A percentile compares a stretch with the other conserved stretches of the same genome.
Conservation (phyloP, 2,113 vertebrate genomes). For the Geococcyx californianus region DNA sequence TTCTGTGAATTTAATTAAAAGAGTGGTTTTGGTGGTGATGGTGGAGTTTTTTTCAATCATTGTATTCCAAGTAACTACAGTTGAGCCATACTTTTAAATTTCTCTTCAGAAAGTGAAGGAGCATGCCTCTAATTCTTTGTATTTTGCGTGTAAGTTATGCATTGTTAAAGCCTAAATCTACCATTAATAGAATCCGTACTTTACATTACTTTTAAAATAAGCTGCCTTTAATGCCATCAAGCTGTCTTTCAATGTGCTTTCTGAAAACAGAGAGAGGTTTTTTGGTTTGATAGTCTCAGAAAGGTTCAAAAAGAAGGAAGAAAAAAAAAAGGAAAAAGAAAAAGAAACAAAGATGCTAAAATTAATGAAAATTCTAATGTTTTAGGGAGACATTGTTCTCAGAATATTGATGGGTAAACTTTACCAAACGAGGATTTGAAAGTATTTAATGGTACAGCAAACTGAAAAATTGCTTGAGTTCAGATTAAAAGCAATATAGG, state of each 20-base stretch:
- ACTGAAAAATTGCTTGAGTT: slow-evolving; percentile 14
- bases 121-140: background rate
- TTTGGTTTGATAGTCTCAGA: background rate
- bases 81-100: background rate
- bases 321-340: background rate
- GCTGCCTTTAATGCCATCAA: background rate
- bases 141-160: background rate
- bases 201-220: background rate
- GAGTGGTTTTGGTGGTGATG: accelerated
- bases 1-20: background rate
- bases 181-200: background rate
- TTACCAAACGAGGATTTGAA: background rate
- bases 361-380: background rate
- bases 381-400: background rate
- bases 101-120: background rate
- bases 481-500: background rate
- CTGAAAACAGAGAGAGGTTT: background rate
- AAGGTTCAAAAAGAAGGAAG: background rate
- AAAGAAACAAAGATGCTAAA: background rate
- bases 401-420: background rate
- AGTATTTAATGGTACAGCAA: background rate
- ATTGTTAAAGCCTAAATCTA: background rate
- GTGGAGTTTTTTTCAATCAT: background rate
- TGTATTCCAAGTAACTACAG: background rate
- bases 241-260: background rate